These are phyloP conservation scores for Drosophila subquinaria DNA, from an alignment of 2,888 invertebrate genomes.

Conservation along the genomic window DNA sequence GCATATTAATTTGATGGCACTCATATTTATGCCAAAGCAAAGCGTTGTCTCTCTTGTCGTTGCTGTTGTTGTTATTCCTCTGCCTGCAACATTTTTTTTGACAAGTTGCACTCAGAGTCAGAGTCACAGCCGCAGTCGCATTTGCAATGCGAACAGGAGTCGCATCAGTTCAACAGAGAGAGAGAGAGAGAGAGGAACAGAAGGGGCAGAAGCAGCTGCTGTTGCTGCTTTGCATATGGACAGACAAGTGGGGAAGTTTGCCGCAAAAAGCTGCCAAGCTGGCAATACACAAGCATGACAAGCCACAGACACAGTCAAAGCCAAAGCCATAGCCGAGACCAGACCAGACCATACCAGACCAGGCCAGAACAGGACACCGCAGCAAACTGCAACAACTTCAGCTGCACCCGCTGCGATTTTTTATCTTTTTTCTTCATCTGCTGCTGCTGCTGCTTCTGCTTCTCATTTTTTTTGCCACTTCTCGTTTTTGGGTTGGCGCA, in stretches of 20 bases:
- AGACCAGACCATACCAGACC: conserved; percentile 4
- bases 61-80: conserved; percentile 31
- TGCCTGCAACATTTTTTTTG: conserved; percentile 75
- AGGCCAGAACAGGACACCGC: conserved; percentile 12
- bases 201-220: conserved; percentile 58
- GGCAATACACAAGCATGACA: conserved; percentile 57
- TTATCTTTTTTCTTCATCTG: conserved; percentile 9
- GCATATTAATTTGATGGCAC: conserved; percentile 83
- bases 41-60: conserved; percentile 56
- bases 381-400: conserved; percentile 52
- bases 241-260: conserved; percentile 50
- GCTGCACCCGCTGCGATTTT: conserved; percentile 44
- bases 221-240: conserved; percentile 76
- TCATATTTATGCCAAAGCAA: conserved; percentile 82
- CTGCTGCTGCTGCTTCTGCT: neutral
- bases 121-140: conserved; percentile 45
- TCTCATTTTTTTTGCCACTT: conserved; percentile 4
- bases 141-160: conserved; percentile 64
- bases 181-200: neutral
- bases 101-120: conserved; percentile 76
- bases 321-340: conserved; percentile 19
- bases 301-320: conserved; percentile 19
- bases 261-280: conserved; percentile 57
- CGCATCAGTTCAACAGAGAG: neutral
- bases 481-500: conserved; percentile 53